phyloP scores from a whole-genome alignment of 1,140 invertebrate species.

The Drosophila punjabiensis region DNA sequence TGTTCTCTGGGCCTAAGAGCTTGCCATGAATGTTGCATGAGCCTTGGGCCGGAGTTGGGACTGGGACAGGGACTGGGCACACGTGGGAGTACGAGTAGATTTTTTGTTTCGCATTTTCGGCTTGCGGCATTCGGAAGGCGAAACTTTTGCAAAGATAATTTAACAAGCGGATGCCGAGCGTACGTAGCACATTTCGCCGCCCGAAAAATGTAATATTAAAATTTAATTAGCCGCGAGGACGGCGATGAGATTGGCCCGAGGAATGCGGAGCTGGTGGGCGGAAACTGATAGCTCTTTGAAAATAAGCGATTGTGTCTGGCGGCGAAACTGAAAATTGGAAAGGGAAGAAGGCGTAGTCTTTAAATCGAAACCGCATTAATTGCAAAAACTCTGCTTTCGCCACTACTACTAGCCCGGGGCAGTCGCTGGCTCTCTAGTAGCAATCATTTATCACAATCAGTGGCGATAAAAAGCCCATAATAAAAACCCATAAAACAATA shows the following conservation, averaged over 20 bases:
- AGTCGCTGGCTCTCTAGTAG: background rate
- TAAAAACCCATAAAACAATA: conserved; percentile 70
- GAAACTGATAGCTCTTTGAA: background rate
- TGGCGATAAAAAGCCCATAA: conserved; percentile 61
- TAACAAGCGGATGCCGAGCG: conserved; percentile 27
- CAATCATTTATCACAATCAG: conserved; percentile 76
- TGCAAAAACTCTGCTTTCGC: conserved; percentile 5
- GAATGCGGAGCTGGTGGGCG: conserved; percentile 22
- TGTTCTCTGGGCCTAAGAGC: conserved; percentile 76
- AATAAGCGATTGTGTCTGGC: conserved; percentile 10
- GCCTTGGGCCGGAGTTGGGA: conserved; percentile 15
- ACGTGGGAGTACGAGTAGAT: conserved; percentile 26
- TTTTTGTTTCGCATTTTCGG: conserved; percentile 32
- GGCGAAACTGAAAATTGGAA: background rate
- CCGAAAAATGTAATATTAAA: conserved; percentile 76
- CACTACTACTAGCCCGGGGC: conserved; percentile 11
- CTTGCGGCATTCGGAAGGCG: conserved; percentile 29
- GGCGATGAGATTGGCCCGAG: conserved; percentile 33
- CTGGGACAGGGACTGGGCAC: conserved; percentile 15
- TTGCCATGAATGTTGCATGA: conserved; percentile 69
- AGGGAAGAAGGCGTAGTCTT: background rate
- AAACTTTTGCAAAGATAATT: conserved; percentile 38
- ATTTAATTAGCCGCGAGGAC: conserved; percentile 67
- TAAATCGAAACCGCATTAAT: conserved; percentile 22
- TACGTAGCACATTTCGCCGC: conserved; percentile 46